Conservation (phyloP, 2,113 vertebrate species). For the Serilophus lunatus region DNA sequence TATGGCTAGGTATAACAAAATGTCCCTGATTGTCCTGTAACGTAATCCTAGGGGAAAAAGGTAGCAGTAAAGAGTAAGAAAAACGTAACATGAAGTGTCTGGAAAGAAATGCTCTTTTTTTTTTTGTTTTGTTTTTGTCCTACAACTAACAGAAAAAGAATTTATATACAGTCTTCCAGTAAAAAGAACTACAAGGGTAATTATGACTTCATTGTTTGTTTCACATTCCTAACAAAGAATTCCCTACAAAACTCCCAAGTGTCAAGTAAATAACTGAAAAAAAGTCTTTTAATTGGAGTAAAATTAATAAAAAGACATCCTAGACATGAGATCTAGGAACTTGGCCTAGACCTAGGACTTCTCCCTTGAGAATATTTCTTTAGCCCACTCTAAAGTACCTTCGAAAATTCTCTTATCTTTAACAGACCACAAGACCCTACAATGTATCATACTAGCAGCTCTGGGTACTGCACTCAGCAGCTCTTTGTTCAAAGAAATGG, state of each 20-base stretch:
- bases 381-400: neutral
- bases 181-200: neutral
- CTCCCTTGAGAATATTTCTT: neutral
- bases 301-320: neutral
- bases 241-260: neutral
- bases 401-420: neutral
- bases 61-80: neutral
- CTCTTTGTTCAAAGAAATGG: neutral
- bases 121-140: neutral
- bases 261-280: neutral
- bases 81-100: accelerated
- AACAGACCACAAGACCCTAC: accelerated
- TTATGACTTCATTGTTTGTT: neutral
- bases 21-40: neutral
- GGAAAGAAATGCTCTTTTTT: neutral
- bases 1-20: neutral
- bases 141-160: neutral
- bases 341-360: neutral
- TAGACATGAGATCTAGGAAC: neutral
- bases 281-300: neutral
- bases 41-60: accelerated
- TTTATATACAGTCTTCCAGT: neutral
- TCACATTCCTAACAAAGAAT: neutral
- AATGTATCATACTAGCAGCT: neutral
- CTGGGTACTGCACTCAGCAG: neutral